phyloP scores from a whole-genome alignment of 2,888 invertebrate genomes.

The Ophraella communa region DNA sequence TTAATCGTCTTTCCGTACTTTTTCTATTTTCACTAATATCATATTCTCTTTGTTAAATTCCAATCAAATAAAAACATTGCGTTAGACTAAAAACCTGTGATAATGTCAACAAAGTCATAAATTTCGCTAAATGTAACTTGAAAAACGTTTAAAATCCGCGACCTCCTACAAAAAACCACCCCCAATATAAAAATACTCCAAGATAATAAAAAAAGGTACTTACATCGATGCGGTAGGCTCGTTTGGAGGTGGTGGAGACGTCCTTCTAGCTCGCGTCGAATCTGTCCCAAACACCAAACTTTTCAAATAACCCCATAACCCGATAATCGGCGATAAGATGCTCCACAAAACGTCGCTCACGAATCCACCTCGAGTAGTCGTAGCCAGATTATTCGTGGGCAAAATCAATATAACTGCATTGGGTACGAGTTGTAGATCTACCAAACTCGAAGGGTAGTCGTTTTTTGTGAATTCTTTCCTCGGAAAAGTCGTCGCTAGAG shows the following conservation, averaged over 20 bases:
- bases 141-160: not conserved
- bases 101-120: not conserved
- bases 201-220: not conserved
- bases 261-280: constrained; percentile 49
- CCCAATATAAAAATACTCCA: too few species aligned
- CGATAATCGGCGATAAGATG: constrained; percentile 67
- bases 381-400: constrained; percentile 60
- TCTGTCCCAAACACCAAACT: constrained; percentile 56
- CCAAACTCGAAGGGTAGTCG: constrained; percentile 65
- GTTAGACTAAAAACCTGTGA: not conserved
- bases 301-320: constrained; percentile 64
- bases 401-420: constrained; percentile 78
- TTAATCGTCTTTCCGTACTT: too few species aligned
- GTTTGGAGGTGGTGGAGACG: constrained; percentile 22
- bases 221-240: constrained; percentile 23
- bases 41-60: too few species aligned
- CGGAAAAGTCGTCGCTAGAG: constrained; percentile 80
- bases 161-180: not conserved
- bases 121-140: not conserved
- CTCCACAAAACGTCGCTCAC: constrained; percentile 65
- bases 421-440: constrained; percentile 74
- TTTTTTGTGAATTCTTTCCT: constrained; percentile 68
- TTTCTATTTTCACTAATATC: too few species aligned
- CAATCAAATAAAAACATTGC: too few species aligned
- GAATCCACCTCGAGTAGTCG: constrained; percentile 55